Evolutionary conservation across 2,797 vertebrate species (phyloP).

Genomic region (Sphenodon punctatus): DNA sequence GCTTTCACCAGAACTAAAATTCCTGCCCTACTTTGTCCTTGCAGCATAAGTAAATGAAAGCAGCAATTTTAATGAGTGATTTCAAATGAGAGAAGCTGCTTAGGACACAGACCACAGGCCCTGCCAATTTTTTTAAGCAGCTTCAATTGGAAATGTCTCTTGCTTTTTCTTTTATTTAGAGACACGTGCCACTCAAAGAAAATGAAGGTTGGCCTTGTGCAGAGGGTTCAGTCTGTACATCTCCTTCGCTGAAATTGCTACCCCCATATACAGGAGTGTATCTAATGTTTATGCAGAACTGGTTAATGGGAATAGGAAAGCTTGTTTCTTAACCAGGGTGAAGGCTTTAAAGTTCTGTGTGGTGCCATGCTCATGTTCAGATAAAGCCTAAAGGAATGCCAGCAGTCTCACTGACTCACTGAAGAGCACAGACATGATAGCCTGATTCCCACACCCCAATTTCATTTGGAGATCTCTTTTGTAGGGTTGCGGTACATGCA

Average conservation of each 20-base stretch:
- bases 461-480: conserved; percentile 29
- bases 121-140: conserved; percentile 57
- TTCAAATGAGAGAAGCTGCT: conserved; percentile 60
- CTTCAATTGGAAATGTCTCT: conserved; percentile 62
- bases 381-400: not conserved
- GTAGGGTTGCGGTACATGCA: not conserved
- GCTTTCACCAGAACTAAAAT: conserved; percentile 11
- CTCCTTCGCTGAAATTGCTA: conserved; percentile 18
- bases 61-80: conserved; percentile 32
- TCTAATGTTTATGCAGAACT: conserved; percentile 40
- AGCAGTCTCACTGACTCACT: not conserved
- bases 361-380: not conserved
- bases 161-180: conserved; percentile 16
- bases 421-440: too few relatives aligned
- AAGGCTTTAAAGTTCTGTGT: conserved; percentile 16
- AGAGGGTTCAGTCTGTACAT: conserved; percentile 33
- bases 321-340: not conserved
- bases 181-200: conserved; percentile 44
- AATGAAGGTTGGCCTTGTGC: conserved; percentile 54
- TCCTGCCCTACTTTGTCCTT: conserved; percentile 34
- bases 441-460: too few relatives aligned
- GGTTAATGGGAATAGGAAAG: not conserved
- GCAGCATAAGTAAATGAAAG: conserved; percentile 43
- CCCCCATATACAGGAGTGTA: not conserved
- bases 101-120: conserved; percentile 51